phyloP scores from a whole-genome alignment of 2,797 vertebrate species.

The Rhabdophis nuchalis region DNA sequence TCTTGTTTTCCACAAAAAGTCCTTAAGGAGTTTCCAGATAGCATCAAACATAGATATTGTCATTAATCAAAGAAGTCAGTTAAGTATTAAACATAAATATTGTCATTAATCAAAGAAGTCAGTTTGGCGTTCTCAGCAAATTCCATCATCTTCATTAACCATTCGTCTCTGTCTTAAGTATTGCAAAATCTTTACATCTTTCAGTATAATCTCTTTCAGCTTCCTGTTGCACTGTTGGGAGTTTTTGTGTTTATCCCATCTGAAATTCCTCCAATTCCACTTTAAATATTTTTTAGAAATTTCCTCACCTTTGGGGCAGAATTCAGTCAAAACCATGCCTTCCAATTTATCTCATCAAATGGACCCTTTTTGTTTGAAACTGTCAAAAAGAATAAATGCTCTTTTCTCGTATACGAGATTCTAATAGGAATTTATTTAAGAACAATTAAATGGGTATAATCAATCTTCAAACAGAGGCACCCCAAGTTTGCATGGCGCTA shows the following conservation, averaged over 20 bases:
- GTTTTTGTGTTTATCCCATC: neutral
- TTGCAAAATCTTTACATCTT: neutral
- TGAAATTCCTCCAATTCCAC: neutral
- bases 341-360: neutral
- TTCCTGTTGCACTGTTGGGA: neutral
- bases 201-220: neutral
- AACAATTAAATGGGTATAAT: neutral
- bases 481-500: neutral
- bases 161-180: no score
- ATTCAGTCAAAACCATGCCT: neutral
- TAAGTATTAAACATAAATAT: neutral
- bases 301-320: neutral
- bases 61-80: no score
- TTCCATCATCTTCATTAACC: no score
- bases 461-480: neutral
- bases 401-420: neutral
- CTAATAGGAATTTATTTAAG: neutral
- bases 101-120: neutral
- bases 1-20: neutral
- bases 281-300: neutral
- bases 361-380: neutral
- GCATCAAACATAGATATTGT: neutral
- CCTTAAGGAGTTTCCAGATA: neutral
- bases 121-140: no score
- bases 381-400: neutral